phyloP scores from a whole-genome alignment of 2,113 vertebrate species.

The Pygoscelis antarcticus region DNA sequence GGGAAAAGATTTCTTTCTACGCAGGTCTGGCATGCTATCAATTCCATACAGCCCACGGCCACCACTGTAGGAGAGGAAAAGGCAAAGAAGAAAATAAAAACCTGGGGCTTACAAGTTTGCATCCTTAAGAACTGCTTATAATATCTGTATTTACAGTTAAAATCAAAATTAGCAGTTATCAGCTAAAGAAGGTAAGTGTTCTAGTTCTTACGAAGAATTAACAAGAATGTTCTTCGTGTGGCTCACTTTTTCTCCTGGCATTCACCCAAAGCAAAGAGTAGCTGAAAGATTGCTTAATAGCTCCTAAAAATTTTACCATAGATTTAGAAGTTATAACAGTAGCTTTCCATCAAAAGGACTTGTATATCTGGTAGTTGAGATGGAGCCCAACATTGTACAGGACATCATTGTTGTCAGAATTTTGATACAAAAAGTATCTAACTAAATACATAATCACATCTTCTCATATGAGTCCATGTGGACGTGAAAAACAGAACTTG shows the following conservation, averaged over 20 bases:
- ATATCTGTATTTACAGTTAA: not conserved
- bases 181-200: not conserved
- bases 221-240: not conserved
- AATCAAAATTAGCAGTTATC: not conserved
- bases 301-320: not conserved
- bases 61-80: conserved; percentile 69
- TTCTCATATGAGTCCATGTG: not conserved
- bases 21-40: conserved; percentile 98
- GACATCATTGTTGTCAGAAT: not conserved
- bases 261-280: not conserved
- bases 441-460: not conserved
- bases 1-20: conserved; percentile 93
- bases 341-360: not conserved
- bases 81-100: conserved; percentile 38
- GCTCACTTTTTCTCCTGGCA: not conserved
- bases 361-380: not conserved
- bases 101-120: not conserved
- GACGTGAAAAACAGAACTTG: not conserved
- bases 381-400: not conserved
- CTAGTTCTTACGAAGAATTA: not conserved
- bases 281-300: not conserved
- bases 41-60: conserved; percentile 94
- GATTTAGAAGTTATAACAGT: not conserved
- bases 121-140: not conserved
- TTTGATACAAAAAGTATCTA: not conserved